Base-by-base conservation (phyloP, 2,888 invertebrate species). In the Eupithecia inturbata region DNA sequence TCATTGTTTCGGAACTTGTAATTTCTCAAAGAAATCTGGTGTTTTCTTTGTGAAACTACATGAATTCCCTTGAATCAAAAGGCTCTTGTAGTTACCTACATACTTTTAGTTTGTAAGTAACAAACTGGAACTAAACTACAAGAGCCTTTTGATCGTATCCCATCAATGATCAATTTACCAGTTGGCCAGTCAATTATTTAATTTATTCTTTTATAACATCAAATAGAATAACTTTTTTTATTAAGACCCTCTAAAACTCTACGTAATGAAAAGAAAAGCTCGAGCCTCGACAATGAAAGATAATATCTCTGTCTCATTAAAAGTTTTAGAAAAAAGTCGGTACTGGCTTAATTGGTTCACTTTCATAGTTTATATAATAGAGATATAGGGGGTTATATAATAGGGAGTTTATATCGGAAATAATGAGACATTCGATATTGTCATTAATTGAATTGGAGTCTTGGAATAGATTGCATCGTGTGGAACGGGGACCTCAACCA, bases 281-380 rank as follows among this genome's bases (percentile, higher is more conserved):
- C 14, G 26, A 57, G 26, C 26, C 0, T 57, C 26, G 22, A 14
- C 26, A 26, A 57, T 26, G 57, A n/a, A 33, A 64, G 36, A 33
- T 33, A 36, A 33, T n/a, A n/a, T 12, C 62, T 0, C 63, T 10
- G 19, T 12, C 36, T 33, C 36, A 64, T 64, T 36, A 64, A 64
- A 64, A 64, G 36, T 64, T 64, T n/a, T 4, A 31, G 33, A 19
- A 62, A 12, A n/a, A 36, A 64, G 16, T 19, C n/a, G 9, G n/a
- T 62, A 1, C 14, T n/a, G 28, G 7, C 28, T 31, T 62, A 62
- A 31, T 26, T 3, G 31, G 7, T 14, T 62, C n/a, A 33, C 63
- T 63, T 63, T n/a, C 63, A 63, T 63, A 33, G 33, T 33, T 10
- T 33, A n/a, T n/a, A n/a, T n/a, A n/a, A n/a, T n/a, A n/a, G n/a